Conservation (phyloP, 2,888 invertebrate genomes). For the Allolobophora icterica region DNA sequence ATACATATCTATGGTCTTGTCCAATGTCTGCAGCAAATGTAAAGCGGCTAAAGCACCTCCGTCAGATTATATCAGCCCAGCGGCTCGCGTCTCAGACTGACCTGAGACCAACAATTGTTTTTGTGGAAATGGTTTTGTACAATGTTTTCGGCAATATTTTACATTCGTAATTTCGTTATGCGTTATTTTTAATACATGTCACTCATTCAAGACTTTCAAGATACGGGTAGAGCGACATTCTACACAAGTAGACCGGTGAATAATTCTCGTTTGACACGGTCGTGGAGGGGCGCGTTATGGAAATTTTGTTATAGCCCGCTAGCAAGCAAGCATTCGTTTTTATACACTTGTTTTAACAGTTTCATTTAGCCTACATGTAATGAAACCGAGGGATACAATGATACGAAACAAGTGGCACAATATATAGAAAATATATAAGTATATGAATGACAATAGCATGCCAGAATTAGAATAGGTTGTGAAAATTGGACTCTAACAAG, state of each 20-base stretch:
- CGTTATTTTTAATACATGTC: not conserved
- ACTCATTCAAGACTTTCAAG: not conserved
- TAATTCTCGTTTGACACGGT: not conserved
- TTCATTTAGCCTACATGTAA: no score
- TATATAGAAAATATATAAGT: no score
- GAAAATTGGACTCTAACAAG: no score
- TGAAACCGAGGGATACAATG: no score
- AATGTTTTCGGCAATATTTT: not conserved
- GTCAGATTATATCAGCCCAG: not conserved
- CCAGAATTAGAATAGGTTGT: no score
- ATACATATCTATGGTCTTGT: no score
- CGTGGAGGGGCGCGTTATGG: not conserved
- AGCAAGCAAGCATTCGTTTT: not conserved
- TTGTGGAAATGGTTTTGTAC: not conserved
- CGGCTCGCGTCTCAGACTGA: not conserved
- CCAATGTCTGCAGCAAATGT: no score
- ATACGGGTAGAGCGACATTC: constrained; percentile 11
- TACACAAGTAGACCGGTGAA: not conserved
- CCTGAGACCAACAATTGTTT: not conserved
- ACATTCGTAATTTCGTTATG: constrained; percentile 17
- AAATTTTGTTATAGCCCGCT: not conserved
- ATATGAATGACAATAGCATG: no score
- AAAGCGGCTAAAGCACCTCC: no score
- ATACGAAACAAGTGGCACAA: no score
- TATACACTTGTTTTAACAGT: no score